phyloP scores from a whole-genome alignment of 1,140 invertebrate genomes.

The Delia radicum region DNA sequence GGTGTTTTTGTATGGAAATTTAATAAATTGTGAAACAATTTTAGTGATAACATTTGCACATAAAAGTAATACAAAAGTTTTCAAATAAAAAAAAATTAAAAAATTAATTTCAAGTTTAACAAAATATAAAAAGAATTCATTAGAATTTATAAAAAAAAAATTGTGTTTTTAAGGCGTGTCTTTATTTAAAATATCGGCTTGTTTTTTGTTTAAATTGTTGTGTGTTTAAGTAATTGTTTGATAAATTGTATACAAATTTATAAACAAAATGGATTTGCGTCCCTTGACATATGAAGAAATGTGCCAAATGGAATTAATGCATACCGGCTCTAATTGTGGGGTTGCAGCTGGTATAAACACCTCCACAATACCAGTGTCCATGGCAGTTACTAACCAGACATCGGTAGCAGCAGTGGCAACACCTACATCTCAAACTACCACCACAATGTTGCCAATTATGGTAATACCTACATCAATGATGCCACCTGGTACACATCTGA shows the following conservation, averaged over 20 bases:
- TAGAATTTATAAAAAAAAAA: too few relatives aligned
- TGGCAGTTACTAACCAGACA: not conserved
- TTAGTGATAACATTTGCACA: not conserved
- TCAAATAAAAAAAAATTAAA: not conserved
- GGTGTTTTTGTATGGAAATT: too few relatives aligned
- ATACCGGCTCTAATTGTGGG: conserved; percentile 26
- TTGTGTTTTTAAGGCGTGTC: not conserved
- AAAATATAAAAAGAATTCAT: too few relatives aligned
- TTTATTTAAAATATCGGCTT: not conserved
- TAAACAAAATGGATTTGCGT: conserved; percentile 42
- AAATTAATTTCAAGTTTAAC: too few relatives aligned
- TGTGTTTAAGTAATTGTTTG: not conserved
- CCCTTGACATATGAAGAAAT: conserved; percentile 51
- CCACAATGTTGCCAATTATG: conserved; percentile 49
- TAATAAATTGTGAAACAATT: not conserved
- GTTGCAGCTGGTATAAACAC: not conserved
- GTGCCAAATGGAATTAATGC: conserved; percentile 50
- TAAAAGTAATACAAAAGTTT: not conserved
- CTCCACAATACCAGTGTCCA: not conserved
- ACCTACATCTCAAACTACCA: conserved; percentile 21
- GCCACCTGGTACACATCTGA: conserved; percentile 29
- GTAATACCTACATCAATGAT: conserved; percentile 48
- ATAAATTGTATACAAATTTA: not conserved
- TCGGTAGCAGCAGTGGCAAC: conserved; percentile 7
- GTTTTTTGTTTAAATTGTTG: not conserved